Evolutionary conservation across 2,797 vertebrate species (phyloP), one percentile per base, ranked within the genome.

Genomic region (Onychomys torridus): DNA sequence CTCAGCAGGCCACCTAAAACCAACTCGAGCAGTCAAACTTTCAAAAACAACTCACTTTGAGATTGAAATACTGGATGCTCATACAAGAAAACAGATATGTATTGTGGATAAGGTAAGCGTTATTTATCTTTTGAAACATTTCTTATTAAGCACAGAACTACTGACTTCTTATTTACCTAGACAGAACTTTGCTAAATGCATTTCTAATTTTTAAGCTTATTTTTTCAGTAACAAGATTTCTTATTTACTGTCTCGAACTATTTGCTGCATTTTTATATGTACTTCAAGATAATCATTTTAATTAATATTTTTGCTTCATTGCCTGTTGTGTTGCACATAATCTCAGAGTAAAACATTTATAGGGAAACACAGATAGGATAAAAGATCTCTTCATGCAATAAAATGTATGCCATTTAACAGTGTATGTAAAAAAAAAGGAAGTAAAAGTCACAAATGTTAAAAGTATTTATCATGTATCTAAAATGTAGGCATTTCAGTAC

Each of bases 91-190:
- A 98, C 98, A 98, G 96, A 98, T 99, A 97, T 98, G 98, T 94
- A 97, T 99, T 91, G 98, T 99, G 96, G 98, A 99, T 94, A 99
- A 99, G 98, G 99, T 99, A 97, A 98, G 98, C 98, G 81, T 79
- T 69, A 25, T 85, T 93, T 92, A 3, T 7, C 32, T 94, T n/a
- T 43, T 82, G 84, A 49, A 82, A 63, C 65, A 89, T 87, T 11
- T 93, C 27, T 77, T 67, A 0, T 81, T 11, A 86, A 6, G 2
- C 11, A 40, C 10, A 21, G 49, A 63, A 76, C 89, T 46, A 71
- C 25, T 43, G 27, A 93, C 65, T 5, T 34, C 3, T 85, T 40
- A 17, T 57, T 37, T 90, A 77, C 86, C 40, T 65, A 21, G 27
- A 57, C 1, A 52, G 14, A 6, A 11, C 46, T 79, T 14, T 52